These are phyloP conservation scores for Laothoe populi DNA, from an alignment of 2,888 invertebrate genomes.

Conservation along the genomic window DNA sequence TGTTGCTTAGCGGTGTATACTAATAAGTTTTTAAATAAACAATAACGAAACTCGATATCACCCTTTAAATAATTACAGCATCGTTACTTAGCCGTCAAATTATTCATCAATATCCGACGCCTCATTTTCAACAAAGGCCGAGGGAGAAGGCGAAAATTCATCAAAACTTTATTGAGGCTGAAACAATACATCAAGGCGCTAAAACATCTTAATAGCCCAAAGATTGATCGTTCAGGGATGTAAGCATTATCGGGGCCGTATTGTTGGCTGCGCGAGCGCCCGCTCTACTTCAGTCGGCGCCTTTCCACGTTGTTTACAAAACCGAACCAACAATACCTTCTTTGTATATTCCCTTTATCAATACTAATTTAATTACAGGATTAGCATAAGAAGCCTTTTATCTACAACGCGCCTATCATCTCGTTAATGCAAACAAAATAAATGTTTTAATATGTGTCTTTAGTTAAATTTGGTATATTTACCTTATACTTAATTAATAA, in stretches of 20 bases:
- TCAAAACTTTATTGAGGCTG: slow-evolving; percentile 84
- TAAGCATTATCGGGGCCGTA: slow-evolving; percentile 68
- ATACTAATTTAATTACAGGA: slow-evolving; percentile 60
- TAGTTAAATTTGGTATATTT: neutral
- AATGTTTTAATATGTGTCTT: neutral
- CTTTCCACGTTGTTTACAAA: slow-evolving; percentile 49
- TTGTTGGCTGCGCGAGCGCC: slow-evolving; percentile 56
- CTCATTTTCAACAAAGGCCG: slow-evolving; percentile 74
- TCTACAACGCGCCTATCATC: slow-evolving; percentile 5
- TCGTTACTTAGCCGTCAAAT: slow-evolving; percentile 71
- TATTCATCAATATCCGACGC: slow-evolving; percentile 79
- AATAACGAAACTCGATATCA: slow-evolving; percentile 49
- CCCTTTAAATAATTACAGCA: slow-evolving; percentile 66
- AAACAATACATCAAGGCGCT: slow-evolving; percentile 84
- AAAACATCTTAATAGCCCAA: slow-evolving; percentile 81
- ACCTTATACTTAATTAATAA: neutral
- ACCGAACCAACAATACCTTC: slow-evolving; percentile 57
- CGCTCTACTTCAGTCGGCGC: slow-evolving; percentile 34
- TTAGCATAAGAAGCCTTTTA: slow-evolving; percentile 38
- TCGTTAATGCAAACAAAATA: neutral
- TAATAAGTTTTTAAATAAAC: slow-evolving; percentile 24
- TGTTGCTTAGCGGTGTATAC: neutral
- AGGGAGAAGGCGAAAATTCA: slow-evolving; percentile 78
- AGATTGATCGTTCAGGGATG: slow-evolving; percentile 79
- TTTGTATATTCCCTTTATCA: slow-evolving; percentile 44